Evolutionary conservation across 2,797 vertebrate genomes (phyloP).

Genomic region (Thalassophryne amazonica): DNA sequence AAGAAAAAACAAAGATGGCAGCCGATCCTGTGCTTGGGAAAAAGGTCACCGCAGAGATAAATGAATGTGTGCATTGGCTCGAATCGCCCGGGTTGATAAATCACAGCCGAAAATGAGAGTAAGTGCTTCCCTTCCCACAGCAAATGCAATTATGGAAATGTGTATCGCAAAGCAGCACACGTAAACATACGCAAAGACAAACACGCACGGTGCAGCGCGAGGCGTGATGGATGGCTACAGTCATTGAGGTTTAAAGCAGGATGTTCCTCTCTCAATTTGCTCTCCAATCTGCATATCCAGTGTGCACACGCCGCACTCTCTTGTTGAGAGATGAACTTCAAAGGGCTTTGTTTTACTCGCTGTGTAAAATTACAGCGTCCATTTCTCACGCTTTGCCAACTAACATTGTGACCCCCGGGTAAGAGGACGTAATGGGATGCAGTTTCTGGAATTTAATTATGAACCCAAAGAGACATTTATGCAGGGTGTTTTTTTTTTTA

Average conservation of each 20-base stretch:
- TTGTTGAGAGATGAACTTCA: conserved; percentile 20
- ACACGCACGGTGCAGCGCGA: conserved; percentile 22
- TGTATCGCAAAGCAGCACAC: conserved; percentile 49
- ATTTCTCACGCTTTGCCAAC: conserved; percentile 26
- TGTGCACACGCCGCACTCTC: conserved; percentile 8
- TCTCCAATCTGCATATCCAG: conserved; percentile 63
- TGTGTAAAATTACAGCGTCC: conserved; percentile 26
- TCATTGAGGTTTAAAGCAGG: conserved; percentile 61
- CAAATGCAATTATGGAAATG: conserved; percentile 78
- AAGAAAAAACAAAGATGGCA: conserved; percentile 48
- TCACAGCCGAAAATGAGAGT: conserved; percentile 66
- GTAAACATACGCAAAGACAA: conserved; percentile 64
- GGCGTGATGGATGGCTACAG: conserved; percentile 62
- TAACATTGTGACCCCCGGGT: conserved; percentile 17
- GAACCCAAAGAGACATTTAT: neutral
- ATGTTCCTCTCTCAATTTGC: conserved; percentile 70
- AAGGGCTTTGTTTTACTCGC: conserved; percentile 24
- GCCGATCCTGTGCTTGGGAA: conserved; percentile 34
- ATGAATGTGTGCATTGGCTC: conserved; percentile 66
- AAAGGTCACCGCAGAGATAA: conserved; percentile 64
- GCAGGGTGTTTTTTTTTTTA: conserved; percentile 9
- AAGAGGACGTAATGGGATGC: conserved; percentile 26
- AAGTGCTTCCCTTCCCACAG: conserved; percentile 61
- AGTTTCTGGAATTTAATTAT: conserved; percentile 44
- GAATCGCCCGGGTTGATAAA: conserved; percentile 65